phyloP scores from a whole-genome alignment of 1,140 invertebrate genomes.

The Drosophila persimilis region DNA sequence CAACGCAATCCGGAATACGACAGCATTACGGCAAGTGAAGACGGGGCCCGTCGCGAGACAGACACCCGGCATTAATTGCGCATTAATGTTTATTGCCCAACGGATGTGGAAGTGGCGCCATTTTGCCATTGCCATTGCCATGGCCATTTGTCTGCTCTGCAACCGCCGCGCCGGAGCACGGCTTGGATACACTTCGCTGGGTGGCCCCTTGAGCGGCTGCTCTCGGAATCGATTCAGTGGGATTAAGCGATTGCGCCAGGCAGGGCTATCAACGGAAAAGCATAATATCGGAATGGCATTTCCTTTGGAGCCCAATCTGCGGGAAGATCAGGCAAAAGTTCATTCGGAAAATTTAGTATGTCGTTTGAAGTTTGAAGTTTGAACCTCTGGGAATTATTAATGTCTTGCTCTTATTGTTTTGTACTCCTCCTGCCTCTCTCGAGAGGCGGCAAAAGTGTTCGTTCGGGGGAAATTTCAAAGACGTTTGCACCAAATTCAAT shows the following conservation, averaged over 20 bases:
- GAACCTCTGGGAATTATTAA: too few relatives aligned
- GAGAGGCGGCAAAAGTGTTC: too few relatives aligned
- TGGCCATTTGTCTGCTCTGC: constrained; percentile 48
- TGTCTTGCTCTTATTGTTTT: too few relatives aligned
- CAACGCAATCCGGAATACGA: too few relatives aligned
- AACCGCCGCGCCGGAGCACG: constrained; percentile 23
- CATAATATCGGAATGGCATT: background rate
- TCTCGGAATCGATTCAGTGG: constrained; percentile 31
- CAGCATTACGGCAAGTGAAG: too few relatives aligned
- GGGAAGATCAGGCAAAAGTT: too few relatives aligned
- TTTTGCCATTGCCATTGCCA: constrained; percentile 68
- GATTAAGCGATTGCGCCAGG: constrained; percentile 40
- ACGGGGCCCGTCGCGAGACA: constrained; percentile 19
- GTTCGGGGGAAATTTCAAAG: too few relatives aligned
- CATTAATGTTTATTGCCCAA: constrained; percentile 77
- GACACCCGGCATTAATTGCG: constrained; percentile 76
- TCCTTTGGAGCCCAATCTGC: too few relatives aligned
- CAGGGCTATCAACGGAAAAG: background rate
- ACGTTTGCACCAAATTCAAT: too few relatives aligned
- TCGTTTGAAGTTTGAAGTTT: too few relatives aligned
- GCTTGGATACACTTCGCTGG: constrained; percentile 41
- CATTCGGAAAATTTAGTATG: too few relatives aligned
- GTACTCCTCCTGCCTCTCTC: too few relatives aligned
- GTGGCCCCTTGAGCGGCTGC: background rate
- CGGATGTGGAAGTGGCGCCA: constrained; percentile 79